phyloP scores from a whole-genome alignment of 2,888 invertebrate genomes.

The Scrobipalpa atriplicella region DNA sequence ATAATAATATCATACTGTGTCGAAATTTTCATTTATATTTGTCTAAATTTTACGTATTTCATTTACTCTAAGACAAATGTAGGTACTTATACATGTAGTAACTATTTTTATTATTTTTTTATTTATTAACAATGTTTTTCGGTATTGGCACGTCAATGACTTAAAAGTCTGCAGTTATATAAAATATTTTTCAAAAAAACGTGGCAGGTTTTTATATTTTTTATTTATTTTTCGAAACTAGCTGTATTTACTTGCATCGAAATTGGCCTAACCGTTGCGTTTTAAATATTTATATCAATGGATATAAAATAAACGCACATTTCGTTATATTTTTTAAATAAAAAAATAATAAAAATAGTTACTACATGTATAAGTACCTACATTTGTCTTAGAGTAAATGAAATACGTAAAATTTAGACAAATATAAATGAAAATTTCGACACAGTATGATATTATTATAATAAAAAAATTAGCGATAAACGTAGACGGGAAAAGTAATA shows the following conservation, averaged over 20 bases:
- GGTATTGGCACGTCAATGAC: conserved; percentile 77
- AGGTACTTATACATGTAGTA: conserved; percentile 74
- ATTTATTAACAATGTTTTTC: conserved; percentile 65
- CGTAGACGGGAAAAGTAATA: conserved; percentile 34
- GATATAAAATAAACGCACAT: conserved; percentile 73
- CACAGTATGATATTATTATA: conserved; percentile 60
- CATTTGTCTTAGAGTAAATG: conserved; percentile 21
- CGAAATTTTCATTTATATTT: conserved; percentile 42
- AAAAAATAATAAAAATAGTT: conserved; percentile 27
- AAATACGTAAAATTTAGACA: conserved; percentile 28
- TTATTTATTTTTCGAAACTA: neutral
- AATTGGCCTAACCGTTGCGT: conserved; percentile 49
- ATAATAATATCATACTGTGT: conserved; percentile 61
- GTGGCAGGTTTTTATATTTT: conserved; percentile 21
- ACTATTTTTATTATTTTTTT: conserved; percentile 55
- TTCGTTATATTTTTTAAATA: neutral
- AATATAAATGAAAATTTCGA: conserved; percentile 43
- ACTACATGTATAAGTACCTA: conserved; percentile 55
- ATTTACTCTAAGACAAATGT: conserved; percentile 21
- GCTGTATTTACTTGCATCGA: conserved; percentile 33
- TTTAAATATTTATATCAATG: conserved; percentile 67
- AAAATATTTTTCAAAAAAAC: conserved; percentile 39
- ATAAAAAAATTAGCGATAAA: conserved; percentile 30
- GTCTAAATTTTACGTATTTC: conserved; percentile 27
- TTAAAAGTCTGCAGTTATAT: conserved; percentile 49